phyloP scores from a whole-genome alignment of 2,113 vertebrate genomes.

The Tenrec ecaudatus region DNA sequence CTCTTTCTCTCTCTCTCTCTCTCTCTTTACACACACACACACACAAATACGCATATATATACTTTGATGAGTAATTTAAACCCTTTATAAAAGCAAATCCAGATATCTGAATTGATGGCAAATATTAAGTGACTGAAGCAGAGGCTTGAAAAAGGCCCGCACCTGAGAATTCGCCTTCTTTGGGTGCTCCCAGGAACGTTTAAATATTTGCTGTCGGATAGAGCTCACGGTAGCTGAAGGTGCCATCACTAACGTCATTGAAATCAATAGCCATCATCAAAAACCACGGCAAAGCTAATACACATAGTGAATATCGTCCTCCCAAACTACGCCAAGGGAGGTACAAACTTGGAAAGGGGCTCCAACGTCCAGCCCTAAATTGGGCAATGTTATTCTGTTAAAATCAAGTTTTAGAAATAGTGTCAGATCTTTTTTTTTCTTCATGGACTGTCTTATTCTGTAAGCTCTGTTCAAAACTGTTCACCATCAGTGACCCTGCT shows the following conservation, averaged over 20 bases:
- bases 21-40: too few relatives aligned
- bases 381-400: background rate
- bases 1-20: too few relatives aligned
- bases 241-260: background rate
- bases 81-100: too few relatives aligned
- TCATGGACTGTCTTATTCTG: background rate
- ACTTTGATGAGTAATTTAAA: too few relatives aligned
- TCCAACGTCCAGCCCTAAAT: background rate
- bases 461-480: background rate
- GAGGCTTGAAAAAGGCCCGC: background rate
- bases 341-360: constrained; percentile 56
- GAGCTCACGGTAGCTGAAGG: background rate
- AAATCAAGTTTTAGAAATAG: background rate
- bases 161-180: background rate
- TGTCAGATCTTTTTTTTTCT: background rate
- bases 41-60: too few relatives aligned
- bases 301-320: constrained; percentile 61
- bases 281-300: constrained; percentile 71
- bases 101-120: too few relatives aligned
- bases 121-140: too few relatives aligned
- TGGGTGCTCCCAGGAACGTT: background rate
- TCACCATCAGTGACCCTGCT: background rate
- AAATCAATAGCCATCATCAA: background rate
- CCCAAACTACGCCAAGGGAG: constrained; percentile 58
- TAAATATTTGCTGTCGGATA: background rate